These are phyloP conservation scores for Gymnobelideus leadbeateri DNA, from an alignment of 2,113 vertebrate genomes.

Conservation along the genomic window DNA sequence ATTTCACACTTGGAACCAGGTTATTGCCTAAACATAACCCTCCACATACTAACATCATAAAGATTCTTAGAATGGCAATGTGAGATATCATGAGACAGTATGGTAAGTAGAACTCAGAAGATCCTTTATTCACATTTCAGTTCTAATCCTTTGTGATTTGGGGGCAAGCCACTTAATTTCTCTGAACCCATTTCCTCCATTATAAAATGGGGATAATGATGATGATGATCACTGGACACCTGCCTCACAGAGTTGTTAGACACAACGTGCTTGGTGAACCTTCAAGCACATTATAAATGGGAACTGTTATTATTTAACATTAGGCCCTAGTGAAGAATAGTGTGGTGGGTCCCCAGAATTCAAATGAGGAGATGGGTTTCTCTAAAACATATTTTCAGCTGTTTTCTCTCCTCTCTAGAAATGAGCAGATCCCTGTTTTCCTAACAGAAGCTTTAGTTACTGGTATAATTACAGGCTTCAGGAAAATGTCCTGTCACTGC, in stretches of 20 bases:
- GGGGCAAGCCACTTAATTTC: background rate
- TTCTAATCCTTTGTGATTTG: background rate
- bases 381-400: background rate
- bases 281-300: background rate
- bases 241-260: background rate
- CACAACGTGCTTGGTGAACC: slow-evolving; percentile 10
- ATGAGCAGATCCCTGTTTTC: background rate
- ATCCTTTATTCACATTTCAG: background rate
- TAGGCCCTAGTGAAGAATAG: slow-evolving; percentile 27
- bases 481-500: background rate
- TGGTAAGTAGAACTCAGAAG: background rate
- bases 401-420: background rate
- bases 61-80: slow-evolving; percentile 3
- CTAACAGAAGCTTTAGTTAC: background rate
- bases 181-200: background rate
- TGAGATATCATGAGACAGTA: background rate
- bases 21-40: background rate
- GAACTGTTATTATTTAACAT: slow-evolving; percentile 12
- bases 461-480: background rate
- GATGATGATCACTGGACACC: background rate
- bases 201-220: background rate
- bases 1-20: background rate
- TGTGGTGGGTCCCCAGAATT: background rate
- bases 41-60: background rate
- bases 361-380: background rate